phyloP scores from a whole-genome alignment of 2,888 invertebrate species.

The Apamea epomidion region DNA sequence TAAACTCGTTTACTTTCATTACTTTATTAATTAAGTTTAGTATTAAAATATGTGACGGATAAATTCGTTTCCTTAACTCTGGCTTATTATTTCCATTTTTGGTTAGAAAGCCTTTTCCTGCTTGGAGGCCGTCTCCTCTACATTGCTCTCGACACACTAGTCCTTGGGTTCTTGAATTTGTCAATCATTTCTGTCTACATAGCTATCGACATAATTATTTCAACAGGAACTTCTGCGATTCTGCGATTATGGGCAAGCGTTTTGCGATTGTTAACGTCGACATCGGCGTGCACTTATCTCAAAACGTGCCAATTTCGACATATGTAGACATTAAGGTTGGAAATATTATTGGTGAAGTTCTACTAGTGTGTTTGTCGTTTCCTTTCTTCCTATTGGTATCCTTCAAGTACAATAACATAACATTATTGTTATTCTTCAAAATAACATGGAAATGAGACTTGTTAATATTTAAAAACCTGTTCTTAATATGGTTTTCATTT shows the following conservation, averaged over 20 bases:
- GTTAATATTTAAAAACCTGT: neutral
- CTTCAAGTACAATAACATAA: too few species aligned
- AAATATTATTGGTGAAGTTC: neutral
- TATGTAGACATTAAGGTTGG: neutral
- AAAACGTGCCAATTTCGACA: neutral
- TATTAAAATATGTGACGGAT: conserved; percentile 20
- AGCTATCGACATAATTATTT: conserved; percentile 2
- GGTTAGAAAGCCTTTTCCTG: neutral
- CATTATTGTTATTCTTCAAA: neutral
- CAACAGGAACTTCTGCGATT: neutral
- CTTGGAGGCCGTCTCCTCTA: conserved; percentile 4
- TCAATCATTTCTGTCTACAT: neutral
- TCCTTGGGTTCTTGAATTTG: neutral
- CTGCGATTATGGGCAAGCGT: neutral
- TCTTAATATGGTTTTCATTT: neutral
- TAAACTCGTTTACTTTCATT: conserved; percentile 3
- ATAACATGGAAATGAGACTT: neutral
- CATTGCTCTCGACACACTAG: neutral
- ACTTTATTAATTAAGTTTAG: conserved; percentile 8
- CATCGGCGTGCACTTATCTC: neutral
- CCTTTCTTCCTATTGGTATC: neutral
- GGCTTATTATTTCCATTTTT: neutral
- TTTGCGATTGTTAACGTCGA: neutral
- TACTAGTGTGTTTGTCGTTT: neutral
- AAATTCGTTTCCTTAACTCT: neutral